These are phyloP conservation scores for Tamias sibiricus DNA, from an alignment of 2,113 vertebrate species.

Conservation along the genomic window DNA sequence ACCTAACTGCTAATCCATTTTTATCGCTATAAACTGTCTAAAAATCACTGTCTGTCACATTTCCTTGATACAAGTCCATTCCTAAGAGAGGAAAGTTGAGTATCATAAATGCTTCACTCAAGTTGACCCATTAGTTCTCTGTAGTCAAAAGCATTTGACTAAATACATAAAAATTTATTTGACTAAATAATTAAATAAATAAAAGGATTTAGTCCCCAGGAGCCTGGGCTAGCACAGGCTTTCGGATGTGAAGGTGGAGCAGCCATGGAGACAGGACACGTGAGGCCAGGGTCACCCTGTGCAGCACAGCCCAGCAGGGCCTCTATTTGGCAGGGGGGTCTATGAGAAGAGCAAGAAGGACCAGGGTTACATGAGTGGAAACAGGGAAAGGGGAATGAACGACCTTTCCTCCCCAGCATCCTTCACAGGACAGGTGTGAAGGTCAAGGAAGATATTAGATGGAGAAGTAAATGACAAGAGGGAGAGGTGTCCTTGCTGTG, in stretches of 20 bases:
- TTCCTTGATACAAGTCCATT: not conserved
- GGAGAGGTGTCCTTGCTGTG: not conserved
- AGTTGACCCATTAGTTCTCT: not conserved
- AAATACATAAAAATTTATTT: no score
- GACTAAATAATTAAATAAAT: no score
- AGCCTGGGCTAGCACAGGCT: not conserved
- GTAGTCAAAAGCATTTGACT: not conserved
- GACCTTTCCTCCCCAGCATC: no score
- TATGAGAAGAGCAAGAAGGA: not conserved
- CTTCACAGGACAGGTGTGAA: not conserved
- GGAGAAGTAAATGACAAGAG: not conserved
- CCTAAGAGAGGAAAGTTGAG: not conserved
- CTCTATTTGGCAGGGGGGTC: not conserved
- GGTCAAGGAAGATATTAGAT: not conserved
- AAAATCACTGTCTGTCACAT: not conserved
- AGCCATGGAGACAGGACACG: no score
- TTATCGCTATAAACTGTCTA: not conserved
- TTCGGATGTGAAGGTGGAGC: no score
- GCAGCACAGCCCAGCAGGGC: not conserved
- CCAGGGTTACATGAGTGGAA: not conserved
- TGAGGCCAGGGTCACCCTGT: no score
- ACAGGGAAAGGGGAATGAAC: not conserved
- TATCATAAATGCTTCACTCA: not conserved
- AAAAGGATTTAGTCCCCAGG: no score
- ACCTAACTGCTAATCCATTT: not conserved